Evolutionary conservation across 2,113 vertebrate species (phyloP).

Genomic region (Pleuronectes platessa): DNA sequence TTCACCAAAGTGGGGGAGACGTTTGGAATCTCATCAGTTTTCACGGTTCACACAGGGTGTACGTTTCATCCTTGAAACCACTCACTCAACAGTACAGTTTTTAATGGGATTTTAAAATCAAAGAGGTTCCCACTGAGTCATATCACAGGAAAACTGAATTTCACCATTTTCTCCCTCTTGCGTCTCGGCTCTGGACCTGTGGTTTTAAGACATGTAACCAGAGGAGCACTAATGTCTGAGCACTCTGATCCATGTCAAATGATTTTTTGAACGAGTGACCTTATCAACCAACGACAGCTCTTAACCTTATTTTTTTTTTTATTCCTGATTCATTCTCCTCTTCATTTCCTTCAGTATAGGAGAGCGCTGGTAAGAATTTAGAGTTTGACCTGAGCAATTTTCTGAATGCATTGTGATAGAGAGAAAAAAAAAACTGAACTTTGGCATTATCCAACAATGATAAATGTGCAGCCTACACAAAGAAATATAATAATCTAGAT

Average conservation of each 20-base stretch:
- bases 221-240: conserved; percentile 20
- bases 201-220: conserved; percentile 17
- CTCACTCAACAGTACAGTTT: conserved; percentile 1
- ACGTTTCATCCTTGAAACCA: conserved; percentile 12
- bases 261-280: conserved; percentile 3
- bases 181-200: not conserved
- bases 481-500: too few relatives aligned
- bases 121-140: conserved; percentile 18
- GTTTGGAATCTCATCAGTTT: conserved; percentile 8
- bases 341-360: not conserved
- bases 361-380: not conserved
- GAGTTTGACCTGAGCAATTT: conserved; percentile 2
- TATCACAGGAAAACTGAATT: conserved; percentile 7
- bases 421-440: too few relatives aligned
- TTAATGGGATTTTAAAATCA: conserved; percentile 20
- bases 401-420: not conserved
- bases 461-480: too few relatives aligned
- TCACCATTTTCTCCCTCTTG: conserved; percentile 1
- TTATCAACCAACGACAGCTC: conserved; percentile 9
- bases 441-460: too few relatives aligned
- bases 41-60: conserved; percentile 1
- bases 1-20: not conserved
- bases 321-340: conserved; percentile 8
- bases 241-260: conserved; percentile 23
- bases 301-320: not conserved